These are phyloP conservation scores for Brachionus calyciflorus DNA, from an alignment of 1,140 invertebrate genomes.

Conservation along the genomic window DNA sequence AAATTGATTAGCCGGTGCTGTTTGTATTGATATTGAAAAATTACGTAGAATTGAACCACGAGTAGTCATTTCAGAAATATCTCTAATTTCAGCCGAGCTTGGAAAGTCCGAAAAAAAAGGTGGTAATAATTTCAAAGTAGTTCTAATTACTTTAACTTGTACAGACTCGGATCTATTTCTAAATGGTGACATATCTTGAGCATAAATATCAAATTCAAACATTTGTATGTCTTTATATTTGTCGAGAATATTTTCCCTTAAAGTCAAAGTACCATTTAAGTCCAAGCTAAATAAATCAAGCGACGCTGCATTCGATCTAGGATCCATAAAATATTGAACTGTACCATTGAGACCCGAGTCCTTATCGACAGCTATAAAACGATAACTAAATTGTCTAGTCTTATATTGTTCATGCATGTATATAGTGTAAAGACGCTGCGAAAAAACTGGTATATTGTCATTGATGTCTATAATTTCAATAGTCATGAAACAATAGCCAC, in stretches of 20 bases:
- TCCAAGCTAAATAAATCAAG: neutral
- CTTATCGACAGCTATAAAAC: slow-evolving; percentile 36
- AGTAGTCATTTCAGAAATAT: slow-evolving; percentile 26
- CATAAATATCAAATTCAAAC: slow-evolving; percentile 32
- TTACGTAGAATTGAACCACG: slow-evolving; percentile 1
- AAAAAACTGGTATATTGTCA: slow-evolving; percentile 31
- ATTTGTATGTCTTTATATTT: neutral
- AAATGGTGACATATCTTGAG: slow-evolving; percentile 7
- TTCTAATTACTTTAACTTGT: neutral
- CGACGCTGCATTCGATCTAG: neutral
- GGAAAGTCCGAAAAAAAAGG: slow-evolving; percentile 45
- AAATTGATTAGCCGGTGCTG: slow-evolving; percentile 16
- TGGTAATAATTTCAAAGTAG: slow-evolving; percentile 8
- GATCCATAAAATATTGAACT: slow-evolving; percentile 33
- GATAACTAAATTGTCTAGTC: slow-evolving; percentile 31
- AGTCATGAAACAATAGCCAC: slow-evolving; percentile 34
- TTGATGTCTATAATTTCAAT: slow-evolving; percentile 35
- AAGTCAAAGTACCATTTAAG: slow-evolving; percentile 12
- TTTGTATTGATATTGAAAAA: slow-evolving; percentile 30
- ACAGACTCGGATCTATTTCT: slow-evolving; percentile 8
- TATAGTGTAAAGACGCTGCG: neutral
- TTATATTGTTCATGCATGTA: slow-evolving; percentile 44
- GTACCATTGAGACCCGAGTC: slow-evolving; percentile 31
- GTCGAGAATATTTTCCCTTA: slow-evolving; percentile 21
- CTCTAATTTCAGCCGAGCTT: neutral